These are phyloP conservation scores for Calyptomena viridis DNA, from an alignment of 2,113 vertebrate species.

Conservation along the genomic window DNA sequence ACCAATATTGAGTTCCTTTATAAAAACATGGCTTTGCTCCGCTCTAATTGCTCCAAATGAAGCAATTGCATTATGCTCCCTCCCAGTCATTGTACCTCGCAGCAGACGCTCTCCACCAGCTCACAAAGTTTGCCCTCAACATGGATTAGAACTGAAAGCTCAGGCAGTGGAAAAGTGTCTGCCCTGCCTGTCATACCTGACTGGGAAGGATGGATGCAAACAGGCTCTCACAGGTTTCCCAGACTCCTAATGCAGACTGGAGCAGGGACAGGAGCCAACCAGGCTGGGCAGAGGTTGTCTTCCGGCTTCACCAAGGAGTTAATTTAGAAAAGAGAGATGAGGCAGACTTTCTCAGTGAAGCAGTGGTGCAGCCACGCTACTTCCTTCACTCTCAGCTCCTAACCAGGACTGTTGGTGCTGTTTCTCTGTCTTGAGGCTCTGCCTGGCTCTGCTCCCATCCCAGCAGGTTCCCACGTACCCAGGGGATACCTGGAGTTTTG, in stretches of 20 bases:
- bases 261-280: accelerated
- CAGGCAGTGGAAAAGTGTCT: background rate
- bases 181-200: background rate
- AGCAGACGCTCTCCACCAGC: background rate
- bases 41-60: constrained; percentile 1
- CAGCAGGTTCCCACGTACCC: background rate
- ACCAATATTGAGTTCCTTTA: background rate
- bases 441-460: background rate
- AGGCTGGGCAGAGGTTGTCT: background rate
- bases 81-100: background rate
- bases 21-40: background rate
- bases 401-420: background rate
- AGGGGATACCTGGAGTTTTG: background rate
- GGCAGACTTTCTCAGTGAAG: background rate
- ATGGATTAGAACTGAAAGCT: background rate
- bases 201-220: background rate
- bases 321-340: background rate
- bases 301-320: background rate
- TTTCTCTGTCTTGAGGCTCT: background rate
- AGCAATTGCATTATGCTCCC: background rate
- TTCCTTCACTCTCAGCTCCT: background rate
- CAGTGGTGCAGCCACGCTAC: background rate
- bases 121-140: background rate
- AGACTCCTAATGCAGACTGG: background rate
- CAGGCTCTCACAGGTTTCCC: background rate